Evolutionary conservation across 2,888 invertebrate species (phyloP), one percentile per base, ranked within the genome.

Genomic region (Schrankia costaestrigalis): DNA sequence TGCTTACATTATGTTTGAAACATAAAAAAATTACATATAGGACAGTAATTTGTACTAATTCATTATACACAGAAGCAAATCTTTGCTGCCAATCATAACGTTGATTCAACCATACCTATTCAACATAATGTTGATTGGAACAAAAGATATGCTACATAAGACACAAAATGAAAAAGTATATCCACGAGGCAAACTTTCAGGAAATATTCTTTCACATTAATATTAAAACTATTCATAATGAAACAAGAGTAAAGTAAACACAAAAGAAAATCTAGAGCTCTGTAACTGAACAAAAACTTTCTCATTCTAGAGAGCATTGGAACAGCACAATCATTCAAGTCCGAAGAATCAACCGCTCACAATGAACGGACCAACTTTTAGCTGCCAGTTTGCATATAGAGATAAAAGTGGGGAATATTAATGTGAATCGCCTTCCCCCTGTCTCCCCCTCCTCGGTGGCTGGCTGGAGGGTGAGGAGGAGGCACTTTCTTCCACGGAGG

Each of bases 341-440:
- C 71, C 60, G 69, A 77, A 73, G 79, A 84, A 83, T 83, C 84
- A 79, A 74, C 76, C 73, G 71, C 74, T 79, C 81, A 85, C 86
- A 86, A 86, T 87, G 86, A 85, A 75, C 73, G 74, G 77, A 75
- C 78, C 69, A 83, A 83, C 72, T 80, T 79, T 78, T 76, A 77
- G 74, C 80, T 78, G 84, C 86, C 86, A 85, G 86, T 87, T 87
- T 86, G 87, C 87, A 87, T 87, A 86, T 86, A 87, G 87, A 87
- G 87, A 87, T 87, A 87, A 87, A 87, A 87, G 86, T 85, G 78
- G 85, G 84, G 87, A 86, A 87, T 87, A 87, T 86, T 87, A 87
- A 87, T 87, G 86, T 80, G 86, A 77, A 79, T 80, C 77, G 76
- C 75, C 78, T 62, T 51, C 68, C 66, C 63, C 41, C 53, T 57